Conservation (phyloP, 2,888 invertebrate genomes). For the Cantharis lateralis region DNA sequence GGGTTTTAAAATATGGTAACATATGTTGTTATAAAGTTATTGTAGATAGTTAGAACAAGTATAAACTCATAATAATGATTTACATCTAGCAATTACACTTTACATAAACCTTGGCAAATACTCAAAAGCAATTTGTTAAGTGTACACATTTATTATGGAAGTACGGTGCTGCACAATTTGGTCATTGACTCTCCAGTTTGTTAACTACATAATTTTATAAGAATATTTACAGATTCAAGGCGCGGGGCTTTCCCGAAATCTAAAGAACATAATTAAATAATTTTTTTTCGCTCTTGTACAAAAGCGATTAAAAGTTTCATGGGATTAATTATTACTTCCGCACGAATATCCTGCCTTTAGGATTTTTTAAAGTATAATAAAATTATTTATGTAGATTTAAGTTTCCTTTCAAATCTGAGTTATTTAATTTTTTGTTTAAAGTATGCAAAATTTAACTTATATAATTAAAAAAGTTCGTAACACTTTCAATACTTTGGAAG, state of each 20-base stretch:
- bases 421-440: neutral
- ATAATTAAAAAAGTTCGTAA: neutral
- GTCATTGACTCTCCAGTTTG: constrained; percentile 9
- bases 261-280: too few species aligned
- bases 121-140: constrained; percentile 30
- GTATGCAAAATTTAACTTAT: neutral
- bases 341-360: neutral
- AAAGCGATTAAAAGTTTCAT: neutral
- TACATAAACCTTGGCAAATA: constrained; percentile 28
- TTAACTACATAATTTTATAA: neutral
- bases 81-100: constrained; percentile 25
- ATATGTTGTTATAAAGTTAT: constrained; percentile 14
- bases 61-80: constrained; percentile 25
- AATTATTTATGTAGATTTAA: neutral
- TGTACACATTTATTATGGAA: constrained; percentile 17
- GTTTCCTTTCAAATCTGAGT: neutral
- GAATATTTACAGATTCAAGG: neutral
- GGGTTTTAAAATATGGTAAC: constrained; percentile 2
- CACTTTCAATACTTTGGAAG: neutral
- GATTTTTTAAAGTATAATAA: neutral
- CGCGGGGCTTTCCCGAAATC: neutral
- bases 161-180: constrained; percentile 13
- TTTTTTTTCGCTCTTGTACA: neutral
- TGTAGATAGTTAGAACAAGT: constrained; percentile 9
- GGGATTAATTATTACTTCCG: neutral